phyloP scores from a whole-genome alignment of 2,113 vertebrate genomes.

The Pseudorectes ferrugineus region DNA sequence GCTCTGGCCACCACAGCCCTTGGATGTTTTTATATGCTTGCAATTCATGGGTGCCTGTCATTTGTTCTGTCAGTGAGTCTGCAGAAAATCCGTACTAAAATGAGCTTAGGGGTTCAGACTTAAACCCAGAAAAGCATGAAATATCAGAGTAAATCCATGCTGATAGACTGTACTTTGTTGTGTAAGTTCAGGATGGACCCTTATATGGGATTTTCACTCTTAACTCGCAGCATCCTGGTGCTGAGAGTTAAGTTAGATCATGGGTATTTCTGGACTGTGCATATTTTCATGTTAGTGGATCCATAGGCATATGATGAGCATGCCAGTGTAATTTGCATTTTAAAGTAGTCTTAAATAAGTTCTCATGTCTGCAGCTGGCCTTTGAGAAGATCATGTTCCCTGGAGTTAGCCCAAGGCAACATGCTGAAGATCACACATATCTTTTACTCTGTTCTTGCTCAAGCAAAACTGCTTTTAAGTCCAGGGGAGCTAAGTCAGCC shows the following conservation, averaged over 20 bases:
- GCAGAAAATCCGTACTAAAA: conserved; percentile 3
- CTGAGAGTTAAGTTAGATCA: background rate
- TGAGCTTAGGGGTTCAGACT: background rate
- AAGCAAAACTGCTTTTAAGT: conserved; percentile 55
- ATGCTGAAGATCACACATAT: conserved; percentile 41
- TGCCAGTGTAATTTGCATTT: conserved; percentile 26
- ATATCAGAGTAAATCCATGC: background rate
- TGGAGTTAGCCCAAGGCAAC: conserved; percentile 37
- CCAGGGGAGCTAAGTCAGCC: background rate
- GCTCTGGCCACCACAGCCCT: background rate
- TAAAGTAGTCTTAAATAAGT: conserved; percentile 54
- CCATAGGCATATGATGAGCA: background rate
- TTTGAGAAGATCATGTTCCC: conserved; percentile 44
- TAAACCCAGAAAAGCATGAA: background rate
- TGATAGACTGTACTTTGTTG: background rate
- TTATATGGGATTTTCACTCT: background rate
- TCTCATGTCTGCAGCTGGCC: conserved; percentile 43
- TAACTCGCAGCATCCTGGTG: background rate
- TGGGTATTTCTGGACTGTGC: background rate
- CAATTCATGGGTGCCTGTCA: background rate
- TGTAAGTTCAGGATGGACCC: background rate
- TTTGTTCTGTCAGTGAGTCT: background rate
- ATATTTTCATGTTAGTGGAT: background rate
- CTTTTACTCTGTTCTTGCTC: conserved; percentile 50
- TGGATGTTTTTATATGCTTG: background rate